Evolutionary conservation across 30 jellyfish, hydroid and myxozoan genomes (phyloP).

Genomic region (Cassiopea xamachana): DNA sequence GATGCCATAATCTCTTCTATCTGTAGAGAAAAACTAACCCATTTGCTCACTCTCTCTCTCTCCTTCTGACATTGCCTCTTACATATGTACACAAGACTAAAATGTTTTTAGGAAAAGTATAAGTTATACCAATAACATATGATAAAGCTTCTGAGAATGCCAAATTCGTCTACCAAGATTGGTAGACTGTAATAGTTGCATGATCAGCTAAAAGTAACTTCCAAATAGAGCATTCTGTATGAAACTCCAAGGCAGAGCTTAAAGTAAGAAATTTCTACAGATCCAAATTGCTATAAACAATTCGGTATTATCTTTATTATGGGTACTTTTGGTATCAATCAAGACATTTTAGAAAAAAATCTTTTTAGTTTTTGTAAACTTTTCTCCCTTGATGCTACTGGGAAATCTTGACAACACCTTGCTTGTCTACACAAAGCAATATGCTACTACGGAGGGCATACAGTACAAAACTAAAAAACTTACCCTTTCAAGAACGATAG

Average conservation of each 20-base stretch:
- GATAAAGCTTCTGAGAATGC: too few relatives aligned
- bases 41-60: not conserved
- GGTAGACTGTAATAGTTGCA: too few relatives aligned
- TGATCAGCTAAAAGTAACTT: too few relatives aligned
- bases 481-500: constrained; percentile 66
- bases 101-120: not conserved
- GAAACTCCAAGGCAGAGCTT: too few relatives aligned
- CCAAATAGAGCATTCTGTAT: too few relatives aligned
- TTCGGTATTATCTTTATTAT: not conserved
- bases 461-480: not conserved
- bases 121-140: not conserved
- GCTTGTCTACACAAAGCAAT: not conserved
- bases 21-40: not conserved
- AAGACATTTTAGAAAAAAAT: not conserved
- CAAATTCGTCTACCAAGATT: too few relatives aligned
- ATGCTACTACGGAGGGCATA: too few relatives aligned
- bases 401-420: not conserved
- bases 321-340: not conserved
- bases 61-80: not conserved
- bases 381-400: not conserved
- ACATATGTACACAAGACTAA: not conserved
- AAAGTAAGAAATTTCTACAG: too few relatives aligned
- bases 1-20: constrained; percentile 66
- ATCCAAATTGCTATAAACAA: not conserved
- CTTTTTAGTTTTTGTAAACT: not conserved